These are phyloP conservation scores for Orcinus orca DNA, from an alignment of 2,113 vertebrate species.

Conservation along the genomic window DNA sequence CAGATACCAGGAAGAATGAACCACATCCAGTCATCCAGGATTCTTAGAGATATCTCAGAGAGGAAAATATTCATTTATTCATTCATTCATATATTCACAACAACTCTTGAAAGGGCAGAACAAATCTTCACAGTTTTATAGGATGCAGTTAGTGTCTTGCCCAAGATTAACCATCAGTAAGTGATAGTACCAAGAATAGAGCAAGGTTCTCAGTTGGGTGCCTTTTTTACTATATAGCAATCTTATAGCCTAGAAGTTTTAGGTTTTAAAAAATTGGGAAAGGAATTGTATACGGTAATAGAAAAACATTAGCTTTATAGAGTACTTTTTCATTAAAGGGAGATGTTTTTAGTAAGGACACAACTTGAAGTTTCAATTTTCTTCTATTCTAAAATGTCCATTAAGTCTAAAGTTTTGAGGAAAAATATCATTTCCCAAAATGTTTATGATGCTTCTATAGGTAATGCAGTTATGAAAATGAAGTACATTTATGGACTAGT, in stretches of 20 bases:
- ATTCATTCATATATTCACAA: not conserved
- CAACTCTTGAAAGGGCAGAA: not conserved
- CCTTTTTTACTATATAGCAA: not conserved
- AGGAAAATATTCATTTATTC: not conserved
- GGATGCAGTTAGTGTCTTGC: not conserved
- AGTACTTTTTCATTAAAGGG: slow-evolving; percentile 10
- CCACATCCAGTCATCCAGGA: not conserved
- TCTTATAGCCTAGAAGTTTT: not conserved
- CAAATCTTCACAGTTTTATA: not conserved
- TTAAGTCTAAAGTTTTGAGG: slow-evolving; percentile 1
- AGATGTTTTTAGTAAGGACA: slow-evolving; percentile 2
- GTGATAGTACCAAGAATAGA: not conserved
- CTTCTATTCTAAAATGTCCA: slow-evolving; percentile 37
- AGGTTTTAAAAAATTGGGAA: not conserved
- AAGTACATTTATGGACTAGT: not conserved
- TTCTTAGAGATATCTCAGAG: not conserved
- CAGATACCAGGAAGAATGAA: not conserved
- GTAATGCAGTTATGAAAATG: slow-evolving; percentile 27
- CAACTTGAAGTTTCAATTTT: slow-evolving; percentile 19
- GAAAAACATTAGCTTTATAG: not conserved
- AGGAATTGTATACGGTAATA: not conserved
- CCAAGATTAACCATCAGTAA: not conserved
- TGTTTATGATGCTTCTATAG: not conserved
- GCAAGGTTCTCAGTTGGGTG: fast-evolving
- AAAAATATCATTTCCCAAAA: slow-evolving; percentile 35